These are phyloP conservation scores for Polydrusus cervinus DNA, from an alignment of 2,888 invertebrate genomes.

Conservation along the genomic window DNA sequence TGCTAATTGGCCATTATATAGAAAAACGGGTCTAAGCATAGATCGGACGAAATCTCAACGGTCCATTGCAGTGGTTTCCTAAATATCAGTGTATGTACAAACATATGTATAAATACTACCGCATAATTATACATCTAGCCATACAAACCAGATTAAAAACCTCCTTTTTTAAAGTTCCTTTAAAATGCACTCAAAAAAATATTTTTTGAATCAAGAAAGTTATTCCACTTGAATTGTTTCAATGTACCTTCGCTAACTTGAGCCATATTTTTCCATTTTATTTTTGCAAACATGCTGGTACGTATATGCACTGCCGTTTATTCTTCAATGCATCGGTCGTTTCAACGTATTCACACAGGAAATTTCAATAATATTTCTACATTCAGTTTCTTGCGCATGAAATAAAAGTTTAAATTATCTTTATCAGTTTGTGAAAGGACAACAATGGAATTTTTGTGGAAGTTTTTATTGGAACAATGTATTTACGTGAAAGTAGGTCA, in stretches of 20 bases:
- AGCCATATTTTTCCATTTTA: slow-evolving; percentile 30
- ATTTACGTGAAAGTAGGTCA: too few relatives aligned
- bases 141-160: too few relatives aligned
- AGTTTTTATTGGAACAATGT: background rate
- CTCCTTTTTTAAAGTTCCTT: too few relatives aligned
- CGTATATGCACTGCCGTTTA: slow-evolving; percentile 12
- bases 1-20: too few relatives aligned
- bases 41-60: too few relatives aligned
- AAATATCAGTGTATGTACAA: too few relatives aligned
- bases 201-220: slow-evolving; percentile 1
- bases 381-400: background rate
- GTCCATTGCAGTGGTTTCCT: too few relatives aligned
- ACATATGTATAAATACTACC: too few relatives aligned
- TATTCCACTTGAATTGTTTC: slow-evolving; percentile 44
- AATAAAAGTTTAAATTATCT: slow-evolving; percentile 12
- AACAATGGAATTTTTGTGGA: background rate
- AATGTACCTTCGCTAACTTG: slow-evolving; percentile 30
- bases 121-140: too few relatives aligned
- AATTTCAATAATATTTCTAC: slow-evolving; percentile 22
- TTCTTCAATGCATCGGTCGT: slow-evolving; percentile 7
- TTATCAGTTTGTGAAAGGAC: background rate
- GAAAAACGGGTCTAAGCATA: too few relatives aligned
- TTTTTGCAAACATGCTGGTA: slow-evolving; percentile 18
- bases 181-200: too few relatives aligned
- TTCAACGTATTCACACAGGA: slow-evolving; percentile 21